Evolutionary conservation across 1,140 invertebrate species (phyloP), one percentile per base, ranked within the genome.

Genomic region (Hyles euphorbiae): DNA sequence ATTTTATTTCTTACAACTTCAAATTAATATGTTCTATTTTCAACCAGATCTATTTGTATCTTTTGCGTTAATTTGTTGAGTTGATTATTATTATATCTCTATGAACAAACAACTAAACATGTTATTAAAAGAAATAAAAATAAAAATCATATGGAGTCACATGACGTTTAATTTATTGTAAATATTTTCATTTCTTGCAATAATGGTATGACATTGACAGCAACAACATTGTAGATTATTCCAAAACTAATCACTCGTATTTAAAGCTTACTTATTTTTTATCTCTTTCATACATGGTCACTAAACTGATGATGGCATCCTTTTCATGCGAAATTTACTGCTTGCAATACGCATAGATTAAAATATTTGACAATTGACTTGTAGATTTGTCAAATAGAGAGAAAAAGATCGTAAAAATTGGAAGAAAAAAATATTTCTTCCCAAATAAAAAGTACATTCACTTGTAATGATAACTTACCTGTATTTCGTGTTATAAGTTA

Each of bases 1-100:
- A 88, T 83, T 75, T 68, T 59, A 65, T 79, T 83, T 83, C 8
- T 77, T 77, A 79, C 36, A 60, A 71, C 70, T 84, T 81, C 62
- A 73, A 86, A 84, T 76, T 74, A 56, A 36, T 47, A 45, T 63
- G 70, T 79, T 85, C 77, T 67, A 80, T 83, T 81, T 73, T 65
- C 63, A 58, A 68, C 81, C 82, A 83, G 72, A 67, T 47, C 0
- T 6, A 52, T n/a, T 45, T 34, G 3, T 10, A 22, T 22, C 22
- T 1, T 22, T 22, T 22, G 22, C 22, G 22, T 22, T 22, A 22
- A 22, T 22, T 22, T 22, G 22, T 22, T 22, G 22, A 22, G 22
- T 7, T 9, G n/a, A 40, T 10, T 53, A 53, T 12, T 34, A 36
- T 40, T 34, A 36, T 34, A 11, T 36, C 8, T 53, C 22, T 22